Evolutionary conservation across 2,888 invertebrate genomes (phyloP), one percentile per base, ranked within the genome.

Genomic region (Heliconius sara): DNA sequence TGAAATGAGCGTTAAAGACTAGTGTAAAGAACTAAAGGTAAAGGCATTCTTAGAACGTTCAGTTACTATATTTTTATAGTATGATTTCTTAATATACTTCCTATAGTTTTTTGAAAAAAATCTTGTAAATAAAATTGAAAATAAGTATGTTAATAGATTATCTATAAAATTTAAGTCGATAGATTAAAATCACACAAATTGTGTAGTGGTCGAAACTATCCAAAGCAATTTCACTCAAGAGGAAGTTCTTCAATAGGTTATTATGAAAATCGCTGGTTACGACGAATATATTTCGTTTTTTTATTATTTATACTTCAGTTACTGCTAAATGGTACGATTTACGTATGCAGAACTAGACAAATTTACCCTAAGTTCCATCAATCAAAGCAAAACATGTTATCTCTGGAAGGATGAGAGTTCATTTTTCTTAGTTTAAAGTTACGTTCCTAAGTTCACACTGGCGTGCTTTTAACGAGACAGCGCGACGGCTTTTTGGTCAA

Each of bases 221-320:
- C 47, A 57, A 77, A 63, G 60, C 75, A 80, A 75, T 71, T 70
- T 74, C 68, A 79, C 65, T 76, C 63, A 70, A 76, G 80, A 84
- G 85, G 84, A 85, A 85, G 83, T 83, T 83, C 81, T 84, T 85
- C 84, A 87, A 85, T 86, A 82, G 88, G 87, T 86, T 89, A 90
- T 90, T 89, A 91, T 88, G 88, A 88, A 89, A 90, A 90, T 87
- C 86, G 85, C 86, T 86, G 84, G 86, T 84, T 76, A 84, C 84
- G 89, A 90, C 88, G 85, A 88, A 89, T 86, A 87, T 87, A 89
- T 91, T 27, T 90, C 90, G 89, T 89, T 27, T 27, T 27, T 27
- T 27, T 27, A 27, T 27, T 2, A 27, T 27, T 27, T 27, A 87
- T 86, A 87, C 86, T 87, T 83, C 86, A 86, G 85, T 81, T 84